These are phyloP conservation scores for Tridacna gigas DNA, from an alignment of 2,888 invertebrate species.

Conservation along the genomic window DNA sequence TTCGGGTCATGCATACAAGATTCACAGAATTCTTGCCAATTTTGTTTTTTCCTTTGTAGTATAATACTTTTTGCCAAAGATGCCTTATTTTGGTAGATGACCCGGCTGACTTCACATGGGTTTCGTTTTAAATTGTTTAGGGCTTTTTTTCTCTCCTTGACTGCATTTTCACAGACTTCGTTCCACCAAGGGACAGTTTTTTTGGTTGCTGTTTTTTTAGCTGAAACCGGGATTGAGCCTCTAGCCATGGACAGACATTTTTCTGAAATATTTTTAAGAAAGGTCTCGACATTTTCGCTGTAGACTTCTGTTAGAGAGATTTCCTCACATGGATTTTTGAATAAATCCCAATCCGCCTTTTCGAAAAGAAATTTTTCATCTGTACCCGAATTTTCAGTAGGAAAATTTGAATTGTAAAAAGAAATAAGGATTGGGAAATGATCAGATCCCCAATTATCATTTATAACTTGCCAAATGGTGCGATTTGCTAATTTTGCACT, in stretches of 20 bases:
- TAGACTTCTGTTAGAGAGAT: conserved; percentile 10
- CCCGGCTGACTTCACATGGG: conserved; percentile 15
- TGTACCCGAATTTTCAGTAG: neutral
- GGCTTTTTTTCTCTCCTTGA: conserved; percentile 17
- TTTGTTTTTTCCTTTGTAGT: neutral
- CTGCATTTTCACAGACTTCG: conserved; percentile 7
- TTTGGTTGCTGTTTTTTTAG: neutral
- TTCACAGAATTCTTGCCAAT: conserved; percentile 30
- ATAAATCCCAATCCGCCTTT: conserved; percentile 18
- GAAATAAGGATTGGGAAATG: neutral
- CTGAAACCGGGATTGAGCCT: conserved; percentile 1
- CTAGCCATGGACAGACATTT: neutral
- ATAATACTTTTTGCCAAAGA: neutral
- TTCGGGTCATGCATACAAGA: neutral
- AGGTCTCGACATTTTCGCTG: neutral
- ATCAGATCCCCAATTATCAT: conserved; percentile 3
- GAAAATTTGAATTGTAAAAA: too few relatives aligned
- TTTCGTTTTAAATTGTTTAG: conserved; percentile 15
- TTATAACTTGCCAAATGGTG: neutral
- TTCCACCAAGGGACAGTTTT: conserved; percentile 10
- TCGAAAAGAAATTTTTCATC: conserved; percentile 9
- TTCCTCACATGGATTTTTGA: conserved; percentile 6
- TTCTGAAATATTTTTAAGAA: neutral
- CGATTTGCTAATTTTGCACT: neutral
- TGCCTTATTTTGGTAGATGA: neutral